phyloP scores from a whole-genome alignment of 2,113 vertebrate species.

The Otis tarda region DNA sequence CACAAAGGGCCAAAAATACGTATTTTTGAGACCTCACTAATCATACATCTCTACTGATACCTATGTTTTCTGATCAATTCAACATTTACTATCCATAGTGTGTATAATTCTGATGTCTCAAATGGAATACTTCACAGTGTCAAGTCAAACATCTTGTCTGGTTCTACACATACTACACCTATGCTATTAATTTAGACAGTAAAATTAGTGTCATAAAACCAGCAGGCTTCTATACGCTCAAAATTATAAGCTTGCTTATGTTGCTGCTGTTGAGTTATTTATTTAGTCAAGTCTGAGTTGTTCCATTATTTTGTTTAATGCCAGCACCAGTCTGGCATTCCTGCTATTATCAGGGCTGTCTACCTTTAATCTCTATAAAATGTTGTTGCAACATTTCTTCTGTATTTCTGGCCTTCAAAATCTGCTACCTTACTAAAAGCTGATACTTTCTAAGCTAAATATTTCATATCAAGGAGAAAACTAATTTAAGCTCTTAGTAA shows the following conservation, averaged over 20 bases:
- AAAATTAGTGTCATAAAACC: neutral
- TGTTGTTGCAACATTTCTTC: constrained; percentile 1
- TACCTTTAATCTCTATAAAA: constrained; percentile 22
- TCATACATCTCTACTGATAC: neutral
- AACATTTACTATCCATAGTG: neutral
- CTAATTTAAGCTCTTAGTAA: neutral
- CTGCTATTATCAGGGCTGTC: neutral
- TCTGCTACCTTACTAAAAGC: neutral
- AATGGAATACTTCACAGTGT: neutral
- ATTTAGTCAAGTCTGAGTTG: neutral
- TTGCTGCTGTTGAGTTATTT: neutral
- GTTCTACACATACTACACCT: neutral
- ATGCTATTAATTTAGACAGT: neutral
- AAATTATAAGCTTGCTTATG: neutral
- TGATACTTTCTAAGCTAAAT: neutral
- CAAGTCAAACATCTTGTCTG: neutral
- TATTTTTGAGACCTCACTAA: neutral
- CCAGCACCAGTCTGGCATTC: neutral
- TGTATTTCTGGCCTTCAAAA: constrained; percentile 4
- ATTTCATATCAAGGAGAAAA: constrained; percentile 17
- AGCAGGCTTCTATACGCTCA: neutral
- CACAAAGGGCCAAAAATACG: neutral
- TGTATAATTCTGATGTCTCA: neutral
- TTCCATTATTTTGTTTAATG: constrained; percentile 11
- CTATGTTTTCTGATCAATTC: neutral